Evolutionary conservation across 2,888 invertebrate genomes (phyloP).

Genomic region (Morinoia aosen): DNA sequence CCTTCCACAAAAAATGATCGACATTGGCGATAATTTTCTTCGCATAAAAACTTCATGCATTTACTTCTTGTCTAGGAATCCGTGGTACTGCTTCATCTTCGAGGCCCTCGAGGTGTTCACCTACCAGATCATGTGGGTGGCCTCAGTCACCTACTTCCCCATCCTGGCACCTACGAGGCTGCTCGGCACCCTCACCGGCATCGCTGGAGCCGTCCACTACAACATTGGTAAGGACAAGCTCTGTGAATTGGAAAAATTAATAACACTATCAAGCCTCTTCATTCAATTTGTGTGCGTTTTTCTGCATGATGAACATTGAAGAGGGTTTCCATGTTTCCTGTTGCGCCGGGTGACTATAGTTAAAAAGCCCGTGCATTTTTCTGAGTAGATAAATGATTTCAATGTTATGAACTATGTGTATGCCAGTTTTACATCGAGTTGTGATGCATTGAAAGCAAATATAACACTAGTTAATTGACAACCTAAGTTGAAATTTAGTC

Average conservation of each 20-base stretch:
- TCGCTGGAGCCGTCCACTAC: conserved; percentile 90
- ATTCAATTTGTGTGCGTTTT: too few relatives aligned
- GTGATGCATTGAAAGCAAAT: too few relatives aligned
- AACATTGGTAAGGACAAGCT: conserved; percentile 77
- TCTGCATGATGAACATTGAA: too few relatives aligned
- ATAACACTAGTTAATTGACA: too few relatives aligned
- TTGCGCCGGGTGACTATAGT: too few relatives aligned
- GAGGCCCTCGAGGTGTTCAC: conserved; percentile 89
- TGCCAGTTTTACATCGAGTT: too few relatives aligned
- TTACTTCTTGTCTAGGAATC: conserved; percentile 76
- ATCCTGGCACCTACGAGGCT: conserved; percentile 79
- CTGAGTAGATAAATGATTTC: too few relatives aligned
- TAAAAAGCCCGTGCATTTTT: too few relatives aligned
- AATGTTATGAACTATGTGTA: too few relatives aligned
- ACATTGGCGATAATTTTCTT: neutral
- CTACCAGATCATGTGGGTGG: conserved; percentile 91
- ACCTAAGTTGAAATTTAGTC: too few relatives aligned
- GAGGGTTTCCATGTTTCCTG: too few relatives aligned
- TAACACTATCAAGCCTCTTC: neutral
- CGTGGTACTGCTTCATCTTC: conserved; percentile 91
- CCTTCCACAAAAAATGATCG: neutral
- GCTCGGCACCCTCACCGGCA: conserved; percentile 87
- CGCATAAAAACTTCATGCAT: neutral
- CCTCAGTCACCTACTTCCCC: conserved; percentile 90
- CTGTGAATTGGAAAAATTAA: neutral